Evolutionary conservation across 2,888 invertebrate genomes (phyloP), one percentile per base, ranked within the genome.

Genomic region (Orgyia antiqua): DNA sequence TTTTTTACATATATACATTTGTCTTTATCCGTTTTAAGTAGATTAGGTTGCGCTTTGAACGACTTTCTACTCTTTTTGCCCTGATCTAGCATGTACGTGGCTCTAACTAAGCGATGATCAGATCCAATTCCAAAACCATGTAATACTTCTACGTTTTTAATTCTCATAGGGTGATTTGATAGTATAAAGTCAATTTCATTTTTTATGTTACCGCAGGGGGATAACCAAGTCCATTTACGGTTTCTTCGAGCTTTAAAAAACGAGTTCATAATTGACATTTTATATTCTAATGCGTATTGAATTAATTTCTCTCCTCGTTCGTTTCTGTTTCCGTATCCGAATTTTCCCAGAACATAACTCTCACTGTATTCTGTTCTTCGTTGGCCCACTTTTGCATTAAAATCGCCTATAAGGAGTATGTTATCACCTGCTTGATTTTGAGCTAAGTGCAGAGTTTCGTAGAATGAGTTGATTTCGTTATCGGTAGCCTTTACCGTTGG

Each of bases 361-460:
- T n/a, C n/a, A n/a, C 5, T 34, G 6, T 27, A 33, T 24, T 9
- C 32, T 27, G 5, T 4, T 28, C 24, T 24, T 1, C 34, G 12
- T 15, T 31, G 11, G 0, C 45, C 49, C 12, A 51, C 34, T 41
- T 47, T 39, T 1, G 48, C 45, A 27, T 46, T 45, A 5, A 42
- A 43, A 11, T 56, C 48, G 1, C 49, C 46, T 2, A 52, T 45
- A 0, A 47, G 13, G 4, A 47, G 2, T 0, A 47, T 2, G 1
- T 40, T 35, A 18, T 26, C 26, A 11, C 10, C 26, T 6, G 15
- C 15, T 9, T 13, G 26, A 1, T 2, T 4, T 10, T 15, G 26
- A 4, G 26, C n/a, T n/a, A n/a, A n/a, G n/a, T n/a, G n/a, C n/a
- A n/a, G n/a, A n/a, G n/a, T n/a, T n/a, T n/a, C n/a, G n/a, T n/a